Percentiles rank a stretch among this genome's conserved stretches.
These are phyloP conservation scores for Chrysotoxum bicinctum DNA, from an alignment of 2,888 invertebrate species.

Conservation along the genomic window DNA sequence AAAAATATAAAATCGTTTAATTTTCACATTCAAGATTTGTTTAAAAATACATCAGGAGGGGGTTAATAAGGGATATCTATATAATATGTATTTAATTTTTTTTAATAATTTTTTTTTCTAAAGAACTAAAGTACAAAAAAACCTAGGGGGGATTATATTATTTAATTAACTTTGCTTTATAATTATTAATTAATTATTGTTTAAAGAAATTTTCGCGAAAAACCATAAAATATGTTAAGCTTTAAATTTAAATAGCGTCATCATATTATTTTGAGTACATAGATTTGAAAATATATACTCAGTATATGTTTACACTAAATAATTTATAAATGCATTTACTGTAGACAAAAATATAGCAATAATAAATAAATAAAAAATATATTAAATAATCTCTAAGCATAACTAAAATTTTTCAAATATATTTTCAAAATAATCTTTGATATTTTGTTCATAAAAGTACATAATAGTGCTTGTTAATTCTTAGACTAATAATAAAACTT, in stretches of 20 bases:
- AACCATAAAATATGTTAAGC: no score
- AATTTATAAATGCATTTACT: neutral
- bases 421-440: neutral
- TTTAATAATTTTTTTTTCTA: neutral
- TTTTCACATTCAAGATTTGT: neutral
- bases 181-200: no score
- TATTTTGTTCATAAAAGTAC: neutral
- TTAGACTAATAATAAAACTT: neutral
- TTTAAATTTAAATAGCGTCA: neutral
- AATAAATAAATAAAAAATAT: neutral
- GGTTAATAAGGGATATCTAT: conserved; percentile 66
- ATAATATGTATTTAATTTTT: neutral
- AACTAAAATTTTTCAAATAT: neutral
- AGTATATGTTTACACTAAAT: neutral
- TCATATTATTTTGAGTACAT: neutral
- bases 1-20: neutral
- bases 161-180: neutral
- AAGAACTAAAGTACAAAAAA: neutral
- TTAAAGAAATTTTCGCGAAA: no score
- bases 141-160: neutral
- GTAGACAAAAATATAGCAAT: neutral
- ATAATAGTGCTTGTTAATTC: conserved; percentile 3
- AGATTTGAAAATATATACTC: neutral
- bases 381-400: neutral
- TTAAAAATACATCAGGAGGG: conserved; percentile 63